phyloP scores from a whole-genome alignment of 2,888 invertebrate species.

The Herminia tarsipennalis region DNA sequence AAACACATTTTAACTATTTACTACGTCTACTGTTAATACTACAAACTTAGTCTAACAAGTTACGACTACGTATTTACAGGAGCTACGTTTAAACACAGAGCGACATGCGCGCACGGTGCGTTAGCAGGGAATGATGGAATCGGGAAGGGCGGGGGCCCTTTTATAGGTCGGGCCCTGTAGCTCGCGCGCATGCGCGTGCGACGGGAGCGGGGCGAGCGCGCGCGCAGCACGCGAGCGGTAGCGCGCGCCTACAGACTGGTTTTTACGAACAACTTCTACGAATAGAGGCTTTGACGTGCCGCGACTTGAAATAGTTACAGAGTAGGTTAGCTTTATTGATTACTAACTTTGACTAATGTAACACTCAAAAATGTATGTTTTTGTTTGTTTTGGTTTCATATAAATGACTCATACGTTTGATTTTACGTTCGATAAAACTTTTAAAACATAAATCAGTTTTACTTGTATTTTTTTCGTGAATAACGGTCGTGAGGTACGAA shows the following conservation, averaged over 20 bases:
- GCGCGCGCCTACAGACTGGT: conserved; percentile 78
- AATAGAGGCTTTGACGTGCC: conserved; percentile 79
- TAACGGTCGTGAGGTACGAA: conserved; percentile 16
- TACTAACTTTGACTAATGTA: conserved; percentile 47
- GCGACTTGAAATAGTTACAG: conserved; percentile 62
- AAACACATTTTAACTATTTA: conserved; percentile 80
- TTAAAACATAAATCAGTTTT: conserved; percentile 26
- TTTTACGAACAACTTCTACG: conserved; percentile 78
- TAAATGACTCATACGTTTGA: conserved; percentile 32
- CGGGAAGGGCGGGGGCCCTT: conserved; percentile 76
- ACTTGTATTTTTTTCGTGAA: conserved; percentile 17
- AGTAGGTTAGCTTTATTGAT: conserved; percentile 68
- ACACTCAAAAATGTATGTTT: conserved; percentile 32
- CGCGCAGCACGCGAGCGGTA: conserved; percentile 76
- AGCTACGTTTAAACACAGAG: conserved; percentile 52
- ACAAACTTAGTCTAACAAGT: conserved; percentile 64
- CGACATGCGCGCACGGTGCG: conserved; percentile 72
- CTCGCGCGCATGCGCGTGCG: conserved; percentile 56
- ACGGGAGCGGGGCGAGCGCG: conserved; percentile 62
- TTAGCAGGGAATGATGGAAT: conserved; percentile 78
- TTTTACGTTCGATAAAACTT: conserved; percentile 24
- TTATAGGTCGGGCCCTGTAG: conserved; percentile 64
- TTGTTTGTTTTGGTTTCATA: conserved; percentile 28
- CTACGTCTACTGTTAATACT: conserved; percentile 52
- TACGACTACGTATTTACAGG: conserved; percentile 80